Conservation (phyloP, 2,113 vertebrate genomes). For the Dasyurus viverrinus region DNA sequence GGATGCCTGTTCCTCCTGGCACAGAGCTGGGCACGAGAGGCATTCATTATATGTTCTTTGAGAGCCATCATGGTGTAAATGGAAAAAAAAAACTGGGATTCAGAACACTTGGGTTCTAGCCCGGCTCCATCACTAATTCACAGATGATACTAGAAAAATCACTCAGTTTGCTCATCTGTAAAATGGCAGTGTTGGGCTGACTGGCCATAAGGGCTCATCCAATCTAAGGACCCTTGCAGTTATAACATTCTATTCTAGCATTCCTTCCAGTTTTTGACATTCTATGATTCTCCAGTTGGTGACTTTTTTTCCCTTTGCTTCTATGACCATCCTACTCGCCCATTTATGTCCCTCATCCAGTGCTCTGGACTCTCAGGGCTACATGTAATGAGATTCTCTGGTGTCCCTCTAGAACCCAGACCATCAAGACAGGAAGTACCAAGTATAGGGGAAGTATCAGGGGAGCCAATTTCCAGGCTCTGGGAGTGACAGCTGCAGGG, state of each 20-base stretch:
- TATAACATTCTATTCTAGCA: neutral
- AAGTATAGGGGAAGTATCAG: neutral
- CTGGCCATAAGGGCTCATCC: neutral
- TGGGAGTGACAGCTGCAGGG: slow-evolving; percentile 43
- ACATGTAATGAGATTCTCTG: neutral
- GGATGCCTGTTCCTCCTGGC: neutral
- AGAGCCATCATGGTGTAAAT: neutral
- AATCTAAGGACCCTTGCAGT: neutral
- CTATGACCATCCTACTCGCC: neutral
- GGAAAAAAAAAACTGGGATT: neutral
- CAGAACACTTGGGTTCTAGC: neutral
- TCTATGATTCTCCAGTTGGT: neutral
- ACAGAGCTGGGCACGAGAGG: neutral
- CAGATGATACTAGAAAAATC: neutral
- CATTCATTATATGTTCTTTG: neutral
- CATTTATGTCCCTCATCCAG: neutral
- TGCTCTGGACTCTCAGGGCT: neutral
- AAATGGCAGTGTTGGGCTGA: neutral
- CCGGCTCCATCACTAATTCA: neutral
- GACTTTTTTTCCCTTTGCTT: neutral
- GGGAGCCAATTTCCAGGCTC: neutral
- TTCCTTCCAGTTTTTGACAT: neutral
- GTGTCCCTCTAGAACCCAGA: neutral
- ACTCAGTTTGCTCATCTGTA: neutral
- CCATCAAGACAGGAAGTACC: neutral